Percentiles rank a stretch among this genome's conserved stretches.
These are phyloP conservation scores for Zygaena filipendulae DNA, from an alignment of 2,888 invertebrate species.

Conservation along the genomic window DNA sequence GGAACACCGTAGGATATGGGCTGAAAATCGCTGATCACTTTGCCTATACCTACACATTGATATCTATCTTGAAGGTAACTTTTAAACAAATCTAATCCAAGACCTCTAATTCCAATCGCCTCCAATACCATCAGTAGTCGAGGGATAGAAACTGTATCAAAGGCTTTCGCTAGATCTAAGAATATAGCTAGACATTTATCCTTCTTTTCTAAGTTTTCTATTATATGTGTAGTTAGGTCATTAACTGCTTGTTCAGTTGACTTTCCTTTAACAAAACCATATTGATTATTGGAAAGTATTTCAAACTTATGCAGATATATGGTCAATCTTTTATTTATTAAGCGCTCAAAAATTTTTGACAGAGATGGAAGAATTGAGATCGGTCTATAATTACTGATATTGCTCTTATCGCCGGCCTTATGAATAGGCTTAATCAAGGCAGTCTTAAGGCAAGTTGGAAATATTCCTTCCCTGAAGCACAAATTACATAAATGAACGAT, in stretches of 20 bases:
- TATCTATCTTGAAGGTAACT: neutral
- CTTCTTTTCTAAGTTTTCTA: neutral
- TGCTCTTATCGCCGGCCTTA: neutral
- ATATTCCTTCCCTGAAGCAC: no score
- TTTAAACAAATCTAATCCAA: neutral
- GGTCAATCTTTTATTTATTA: neutral
- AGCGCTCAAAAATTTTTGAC: neutral
- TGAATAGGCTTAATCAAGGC: neutral
- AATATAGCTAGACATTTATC: neutral
- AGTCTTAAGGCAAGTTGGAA: neutral
- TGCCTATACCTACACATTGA: neutral
- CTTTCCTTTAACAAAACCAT: neutral
- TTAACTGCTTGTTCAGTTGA: neutral
- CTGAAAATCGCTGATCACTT: no score
- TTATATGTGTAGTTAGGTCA: neutral
- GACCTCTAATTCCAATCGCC: neutral
- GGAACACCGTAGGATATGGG: neutral
- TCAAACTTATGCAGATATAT: neutral
- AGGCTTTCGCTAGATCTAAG: constrained; percentile 1
- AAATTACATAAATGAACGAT: no score
- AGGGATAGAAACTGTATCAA: constrained; percentile 3
- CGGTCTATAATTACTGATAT: neutral
- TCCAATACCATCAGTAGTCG: neutral
- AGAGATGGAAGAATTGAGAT: neutral
- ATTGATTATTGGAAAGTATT: neutral